A percentile compares a stretch with the other conserved stretches of the same genome.
Conservation (phyloP, 2,113 vertebrate genomes). For the Nematolebias whitei region DNA sequence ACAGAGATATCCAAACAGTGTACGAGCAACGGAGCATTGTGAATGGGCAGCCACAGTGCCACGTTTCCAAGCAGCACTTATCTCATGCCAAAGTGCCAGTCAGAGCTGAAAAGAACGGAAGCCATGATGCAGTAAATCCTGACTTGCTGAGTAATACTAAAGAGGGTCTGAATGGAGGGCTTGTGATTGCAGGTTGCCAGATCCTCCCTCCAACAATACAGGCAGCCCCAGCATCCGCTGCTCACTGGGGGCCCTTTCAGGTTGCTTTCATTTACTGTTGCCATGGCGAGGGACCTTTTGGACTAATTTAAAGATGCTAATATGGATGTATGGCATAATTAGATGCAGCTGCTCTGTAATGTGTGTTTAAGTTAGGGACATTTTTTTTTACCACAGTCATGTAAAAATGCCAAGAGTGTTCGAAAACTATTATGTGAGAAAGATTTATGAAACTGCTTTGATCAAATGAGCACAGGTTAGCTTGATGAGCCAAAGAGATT, state of each 20-base stretch:
- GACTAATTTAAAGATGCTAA: constrained; percentile 57
- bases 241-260: constrained; percentile 79
- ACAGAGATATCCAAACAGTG: constrained; percentile 43
- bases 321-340: constrained; percentile 68
- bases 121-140: constrained; percentile 81
- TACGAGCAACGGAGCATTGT: constrained; percentile 62
- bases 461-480: constrained; percentile 6
- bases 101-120: constrained; percentile 80
- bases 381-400: constrained; percentile 47
- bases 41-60: constrained; percentile 72
- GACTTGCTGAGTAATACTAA: constrained; percentile 84
- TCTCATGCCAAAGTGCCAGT: constrained; percentile 82
- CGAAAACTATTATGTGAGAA: constrained; percentile 5
- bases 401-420: constrained; percentile 8
- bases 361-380: constrained; percentile 61
- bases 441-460: constrained; percentile 13
- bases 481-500: constrained; percentile 6
- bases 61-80: constrained; percentile 78
- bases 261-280: constrained; percentile 81
- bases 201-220: constrained; percentile 77
- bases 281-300: constrained; percentile 76
- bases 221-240: constrained; percentile 75
- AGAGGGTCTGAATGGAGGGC: constrained; percentile 77
- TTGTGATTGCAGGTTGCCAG: constrained; percentile 82
- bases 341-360: constrained; percentile 67